Evolutionary conservation across 2,888 invertebrate genomes (phyloP).

Genomic region (Sphaeridia pumilis): DNA sequence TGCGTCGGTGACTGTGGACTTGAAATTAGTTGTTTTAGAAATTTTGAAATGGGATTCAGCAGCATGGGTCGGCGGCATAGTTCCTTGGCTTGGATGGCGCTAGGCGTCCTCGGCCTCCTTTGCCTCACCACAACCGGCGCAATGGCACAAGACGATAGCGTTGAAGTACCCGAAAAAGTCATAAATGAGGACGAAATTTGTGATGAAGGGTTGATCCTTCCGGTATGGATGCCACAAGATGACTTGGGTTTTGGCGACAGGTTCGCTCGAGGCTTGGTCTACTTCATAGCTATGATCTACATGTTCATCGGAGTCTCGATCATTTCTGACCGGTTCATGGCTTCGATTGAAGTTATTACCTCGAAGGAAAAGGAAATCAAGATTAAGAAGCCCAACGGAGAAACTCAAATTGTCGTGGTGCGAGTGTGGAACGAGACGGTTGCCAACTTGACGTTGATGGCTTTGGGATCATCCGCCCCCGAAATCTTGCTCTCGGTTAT

Average conservation of each 20-base stretch:
- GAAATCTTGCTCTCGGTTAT: conserved; percentile 96
- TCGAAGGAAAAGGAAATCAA: conserved; percentile 91
- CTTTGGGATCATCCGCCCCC: conserved; percentile 94
- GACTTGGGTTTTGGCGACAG: conserved; percentile 64
- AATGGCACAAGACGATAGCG: too few species aligned
- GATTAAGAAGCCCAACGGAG: conserved; percentile 76
- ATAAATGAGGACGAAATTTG: too few species aligned
- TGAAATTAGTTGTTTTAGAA: too few species aligned
- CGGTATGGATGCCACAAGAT: conserved; percentile 75
- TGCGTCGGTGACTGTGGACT: too few species aligned
- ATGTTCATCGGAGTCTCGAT: conserved; percentile 98
- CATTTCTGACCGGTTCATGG: conserved; percentile 98
- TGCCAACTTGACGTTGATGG: conserved; percentile 97
- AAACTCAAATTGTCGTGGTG: conserved; percentile 76
- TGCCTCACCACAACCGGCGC: too few species aligned
- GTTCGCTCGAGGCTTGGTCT: conserved; percentile 73
- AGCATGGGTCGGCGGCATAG: too few species aligned
- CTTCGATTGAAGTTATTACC: conserved; percentile 97
- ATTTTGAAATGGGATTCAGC: too few species aligned
- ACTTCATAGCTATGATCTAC: conserved; percentile 79
- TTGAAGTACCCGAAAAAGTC: too few species aligned
- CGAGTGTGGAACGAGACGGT: conserved; percentile 95
- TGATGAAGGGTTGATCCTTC: conserved; percentile 71
- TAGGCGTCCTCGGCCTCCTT: too few species aligned
- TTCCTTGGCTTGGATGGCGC: too few species aligned